These are phyloP conservation scores for Chromoteleia sp. DNA, from an alignment of 2,888 invertebrate species.

Conservation along the genomic window DNA sequence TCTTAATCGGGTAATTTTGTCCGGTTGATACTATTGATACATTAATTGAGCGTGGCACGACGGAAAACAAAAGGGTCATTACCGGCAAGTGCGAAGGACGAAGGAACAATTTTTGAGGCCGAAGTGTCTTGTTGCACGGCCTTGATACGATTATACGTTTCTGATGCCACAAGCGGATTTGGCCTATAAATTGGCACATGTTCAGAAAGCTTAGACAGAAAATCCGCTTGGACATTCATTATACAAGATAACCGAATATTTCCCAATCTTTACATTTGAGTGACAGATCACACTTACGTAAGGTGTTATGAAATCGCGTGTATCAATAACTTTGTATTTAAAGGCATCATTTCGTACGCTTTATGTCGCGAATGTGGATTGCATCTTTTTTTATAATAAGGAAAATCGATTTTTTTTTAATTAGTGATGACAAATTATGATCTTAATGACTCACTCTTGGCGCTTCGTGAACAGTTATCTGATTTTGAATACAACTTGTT, in stretches of 20 bases:
- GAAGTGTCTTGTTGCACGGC: constrained; percentile 2
- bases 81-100: constrained; percentile 16
- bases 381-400: too few species aligned
- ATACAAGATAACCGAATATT: constrained; percentile 13
- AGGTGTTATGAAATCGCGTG: constrained; percentile 33
- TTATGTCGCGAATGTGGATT: constrained; percentile 5
- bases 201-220: too few species aligned
- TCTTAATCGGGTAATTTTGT: constrained; percentile 25
- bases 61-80: constrained; percentile 9
- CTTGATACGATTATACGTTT: constrained; percentile 17
- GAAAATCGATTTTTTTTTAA: constrained; percentile 7
- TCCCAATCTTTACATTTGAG: constrained; percentile 31
- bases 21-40: constrained; percentile 22
- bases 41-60: constrained; percentile 14
- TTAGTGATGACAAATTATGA: constrained; percentile 13
- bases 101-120: background rate
- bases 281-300: constrained; percentile 32
- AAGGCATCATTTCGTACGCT: constrained; percentile 32
- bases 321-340: constrained; percentile 30
- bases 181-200: background rate
- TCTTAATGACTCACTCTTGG: background rate
- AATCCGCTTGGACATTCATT: constrained; percentile 18
- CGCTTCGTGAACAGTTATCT: background rate
- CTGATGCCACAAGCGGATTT: too few species aligned
- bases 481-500: background rate